Percentiles rank a stretch among this genome's conserved stretches.
phyloP scores from a whole-genome alignment of 2,888 invertebrate genomes.

The Lepidochrysops patricia region DNA sequence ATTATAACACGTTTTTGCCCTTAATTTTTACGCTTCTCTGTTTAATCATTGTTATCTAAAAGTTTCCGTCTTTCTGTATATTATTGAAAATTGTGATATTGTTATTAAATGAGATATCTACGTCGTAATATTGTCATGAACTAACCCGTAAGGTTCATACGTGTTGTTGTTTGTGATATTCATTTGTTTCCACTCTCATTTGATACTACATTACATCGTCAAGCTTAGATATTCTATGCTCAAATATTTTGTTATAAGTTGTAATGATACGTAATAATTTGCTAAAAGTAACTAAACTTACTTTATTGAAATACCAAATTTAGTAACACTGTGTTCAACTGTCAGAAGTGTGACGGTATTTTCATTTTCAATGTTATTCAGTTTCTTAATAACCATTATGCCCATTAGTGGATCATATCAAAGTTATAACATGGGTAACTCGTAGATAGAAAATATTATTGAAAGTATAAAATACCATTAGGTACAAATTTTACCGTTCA shows the following conservation, averaged over 20 bases:
- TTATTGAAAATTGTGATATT: slow-evolving; percentile 75
- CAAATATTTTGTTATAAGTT: slow-evolving; percentile 51
- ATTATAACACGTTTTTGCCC: slow-evolving; percentile 53
- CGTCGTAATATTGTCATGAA: slow-evolving; percentile 50
- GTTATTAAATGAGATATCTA: slow-evolving; percentile 56
- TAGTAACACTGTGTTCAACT: slow-evolving; percentile 48
- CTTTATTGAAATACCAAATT: slow-evolving; percentile 27
- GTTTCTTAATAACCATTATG: not conserved
- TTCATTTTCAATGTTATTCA: slow-evolving; percentile 49
- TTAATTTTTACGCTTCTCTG: slow-evolving; percentile 69
- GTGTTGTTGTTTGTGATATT: slow-evolving; percentile 29
- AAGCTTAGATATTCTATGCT: slow-evolving; percentile 48
- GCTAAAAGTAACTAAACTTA: slow-evolving; percentile 16
- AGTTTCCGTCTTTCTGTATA: slow-evolving; percentile 67
- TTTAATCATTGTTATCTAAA: slow-evolving; percentile 59
- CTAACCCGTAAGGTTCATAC: slow-evolving; percentile 41
- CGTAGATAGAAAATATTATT: not conserved
- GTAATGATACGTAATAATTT: slow-evolving; percentile 18
- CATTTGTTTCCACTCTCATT: slow-evolving; percentile 9
- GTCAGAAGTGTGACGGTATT: slow-evolving; percentile 47
- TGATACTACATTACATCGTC: not conserved
- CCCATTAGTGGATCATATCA: not conserved
- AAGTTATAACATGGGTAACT: not conserved
- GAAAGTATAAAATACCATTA: not conserved
- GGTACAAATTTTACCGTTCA: not conserved